Evolutionary conservation across 1,140 invertebrate genomes (phyloP).

Genomic region (Tyrophagus putrescentiae): DNA sequence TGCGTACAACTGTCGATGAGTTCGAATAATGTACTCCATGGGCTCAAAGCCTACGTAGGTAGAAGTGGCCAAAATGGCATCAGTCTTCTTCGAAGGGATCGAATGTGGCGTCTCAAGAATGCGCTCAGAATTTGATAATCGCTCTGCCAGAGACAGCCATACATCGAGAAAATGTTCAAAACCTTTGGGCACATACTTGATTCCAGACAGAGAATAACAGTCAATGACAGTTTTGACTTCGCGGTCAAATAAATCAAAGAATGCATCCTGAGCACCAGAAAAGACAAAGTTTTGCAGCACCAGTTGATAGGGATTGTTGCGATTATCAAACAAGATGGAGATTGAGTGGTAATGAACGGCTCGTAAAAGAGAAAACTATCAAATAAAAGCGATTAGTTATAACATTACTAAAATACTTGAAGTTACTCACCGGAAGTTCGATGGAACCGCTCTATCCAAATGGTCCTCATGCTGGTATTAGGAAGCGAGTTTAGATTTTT

Average conservation of each 20-base stretch:
- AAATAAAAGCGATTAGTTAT: too few species aligned
- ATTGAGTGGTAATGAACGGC: neutral
- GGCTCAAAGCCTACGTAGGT: slow-evolving; percentile 1
- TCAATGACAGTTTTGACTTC: too few species aligned
- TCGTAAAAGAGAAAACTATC: neutral
- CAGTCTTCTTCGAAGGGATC: neutral
- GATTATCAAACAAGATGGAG: neutral
- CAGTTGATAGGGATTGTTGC: neutral
- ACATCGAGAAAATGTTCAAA: neutral
- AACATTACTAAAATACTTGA: too few species aligned
- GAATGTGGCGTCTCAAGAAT: neutral
- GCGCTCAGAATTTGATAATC: neutral
- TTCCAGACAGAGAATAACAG: too few species aligned
- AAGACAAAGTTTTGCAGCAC: neutral
- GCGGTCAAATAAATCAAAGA: neutral
- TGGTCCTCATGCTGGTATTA: too few species aligned
- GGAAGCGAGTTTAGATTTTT: too few species aligned
- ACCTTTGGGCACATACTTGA: neutral
- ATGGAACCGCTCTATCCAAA: too few species aligned
- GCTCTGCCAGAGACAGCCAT: neutral
- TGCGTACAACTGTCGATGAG: neutral
- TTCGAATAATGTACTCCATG: neutral
- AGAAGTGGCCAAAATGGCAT: neutral
- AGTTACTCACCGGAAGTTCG: too few species aligned
- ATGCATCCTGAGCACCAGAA: neutral